Conservation (phyloP, 2,888 invertebrate genomes). For the Oscheius sp. region DNA sequence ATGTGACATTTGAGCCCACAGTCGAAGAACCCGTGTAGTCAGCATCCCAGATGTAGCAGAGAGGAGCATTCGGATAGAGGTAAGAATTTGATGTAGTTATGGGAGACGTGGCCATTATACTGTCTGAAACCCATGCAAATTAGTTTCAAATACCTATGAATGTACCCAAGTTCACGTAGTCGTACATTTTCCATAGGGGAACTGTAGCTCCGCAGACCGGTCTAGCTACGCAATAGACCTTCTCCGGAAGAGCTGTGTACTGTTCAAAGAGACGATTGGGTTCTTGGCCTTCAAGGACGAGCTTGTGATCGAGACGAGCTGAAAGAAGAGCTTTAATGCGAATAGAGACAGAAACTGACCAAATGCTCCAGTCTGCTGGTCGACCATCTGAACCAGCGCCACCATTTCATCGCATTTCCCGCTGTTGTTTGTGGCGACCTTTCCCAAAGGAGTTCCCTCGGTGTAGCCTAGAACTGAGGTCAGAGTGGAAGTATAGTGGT, state of each 20-base stretch:
- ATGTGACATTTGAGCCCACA: background rate
- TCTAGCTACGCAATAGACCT: slow-evolving; percentile 52
- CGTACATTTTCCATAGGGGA: slow-evolving; percentile 56
- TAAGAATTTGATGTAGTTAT: slow-evolving; percentile 38
- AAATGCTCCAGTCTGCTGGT: slow-evolving; percentile 54
- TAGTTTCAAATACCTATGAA: background rate
- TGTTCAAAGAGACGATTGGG: slow-evolving; percentile 49
- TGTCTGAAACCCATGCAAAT: slow-evolving; percentile 38
- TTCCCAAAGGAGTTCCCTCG: slow-evolving; percentile 27
- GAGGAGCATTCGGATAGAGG: slow-evolving; percentile 45
- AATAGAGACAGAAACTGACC: slow-evolving; percentile 40
- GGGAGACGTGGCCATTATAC: slow-evolving; percentile 39
- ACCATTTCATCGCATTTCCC: slow-evolving; percentile 16
- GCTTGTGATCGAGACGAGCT: slow-evolving; percentile 60
- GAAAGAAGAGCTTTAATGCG: slow-evolving; percentile 22
- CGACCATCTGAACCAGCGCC: slow-evolving; percentile 49
- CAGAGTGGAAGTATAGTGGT: slow-evolving; percentile 58
- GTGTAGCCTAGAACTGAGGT: slow-evolving; percentile 23
- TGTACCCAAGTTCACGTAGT: slow-evolving; percentile 54
- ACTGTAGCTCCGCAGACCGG: slow-evolving; percentile 59
- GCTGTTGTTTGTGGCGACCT: slow-evolving; percentile 5
- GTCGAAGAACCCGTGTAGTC: background rate
- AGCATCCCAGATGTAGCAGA: slow-evolving; percentile 50
- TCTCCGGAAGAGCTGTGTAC: slow-evolving; percentile 52
- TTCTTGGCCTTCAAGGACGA: slow-evolving; percentile 48